Percentiles rank a stretch among this genome's conserved stretches.
Conservation (phyloP, 1,140 invertebrate species). For the Drosophila obscura region DNA sequence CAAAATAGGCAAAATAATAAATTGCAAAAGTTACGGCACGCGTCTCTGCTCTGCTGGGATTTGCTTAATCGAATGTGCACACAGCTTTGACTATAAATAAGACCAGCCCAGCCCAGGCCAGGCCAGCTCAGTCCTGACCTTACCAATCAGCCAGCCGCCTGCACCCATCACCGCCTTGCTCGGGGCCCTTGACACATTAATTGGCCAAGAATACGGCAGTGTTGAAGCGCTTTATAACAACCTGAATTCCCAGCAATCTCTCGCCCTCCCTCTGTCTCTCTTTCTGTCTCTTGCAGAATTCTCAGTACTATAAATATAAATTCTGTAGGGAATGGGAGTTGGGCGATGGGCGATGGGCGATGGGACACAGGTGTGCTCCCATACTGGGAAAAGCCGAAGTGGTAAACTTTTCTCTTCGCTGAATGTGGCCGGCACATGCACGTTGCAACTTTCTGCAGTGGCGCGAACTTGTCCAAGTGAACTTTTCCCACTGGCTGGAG, state of each 20-base stretch:
- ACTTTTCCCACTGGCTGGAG: conserved; percentile 41
- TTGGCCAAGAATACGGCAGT: conserved; percentile 52
- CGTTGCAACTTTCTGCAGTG: conserved; percentile 35
- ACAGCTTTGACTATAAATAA: conserved; percentile 11
- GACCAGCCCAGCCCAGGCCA: neutral
- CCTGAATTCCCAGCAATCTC: conserved; percentile 17
- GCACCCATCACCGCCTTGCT: conserved; percentile 24
- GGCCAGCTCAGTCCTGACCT: neutral
- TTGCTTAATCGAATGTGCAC: conserved; percentile 74
- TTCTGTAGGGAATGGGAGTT: too few species aligned
- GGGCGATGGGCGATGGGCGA: neutral
- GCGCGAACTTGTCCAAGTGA: conserved; percentile 40
- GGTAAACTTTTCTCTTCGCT: conserved; percentile 54
- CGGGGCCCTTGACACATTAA: conserved; percentile 62
- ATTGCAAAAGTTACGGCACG: conserved; percentile 65
- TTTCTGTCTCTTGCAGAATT: too few species aligned
- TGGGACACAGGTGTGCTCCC: conserved; percentile 27
- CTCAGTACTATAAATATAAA: conserved; percentile 34
- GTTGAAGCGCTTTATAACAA: conserved; percentile 35
- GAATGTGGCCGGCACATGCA: conserved; percentile 37
- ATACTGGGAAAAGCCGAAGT: conserved; percentile 48
- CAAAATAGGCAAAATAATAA: conserved; percentile 78
- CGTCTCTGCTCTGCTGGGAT: conserved; percentile 47
- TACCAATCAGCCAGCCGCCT: conserved; percentile 33
- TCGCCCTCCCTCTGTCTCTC: too few species aligned